Conservation (phyloP, 2,113 vertebrate genomes). For the Heteronetta atricapilla region DNA sequence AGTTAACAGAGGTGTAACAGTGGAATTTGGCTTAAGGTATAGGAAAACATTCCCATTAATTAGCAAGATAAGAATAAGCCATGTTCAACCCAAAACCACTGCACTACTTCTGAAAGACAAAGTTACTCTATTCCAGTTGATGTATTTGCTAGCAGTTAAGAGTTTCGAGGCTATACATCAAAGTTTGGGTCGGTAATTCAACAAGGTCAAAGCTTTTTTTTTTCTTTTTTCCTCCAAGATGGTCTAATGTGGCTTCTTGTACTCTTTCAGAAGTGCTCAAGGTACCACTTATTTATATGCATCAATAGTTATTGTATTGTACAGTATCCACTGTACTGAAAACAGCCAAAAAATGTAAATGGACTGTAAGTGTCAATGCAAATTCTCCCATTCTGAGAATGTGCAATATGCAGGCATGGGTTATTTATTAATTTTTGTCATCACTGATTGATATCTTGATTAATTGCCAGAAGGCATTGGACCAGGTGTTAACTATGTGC, state of each 20-base stretch:
- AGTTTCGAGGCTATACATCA: background rate
- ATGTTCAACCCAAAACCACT: conserved; percentile 13
- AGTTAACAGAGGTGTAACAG: conserved; percentile 38
- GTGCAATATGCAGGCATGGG: conserved; percentile 66
- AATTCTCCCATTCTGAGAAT: conserved; percentile 61
- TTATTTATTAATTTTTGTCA: conserved; percentile 77
- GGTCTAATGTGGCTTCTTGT: background rate
- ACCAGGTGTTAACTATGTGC: conserved; percentile 83
- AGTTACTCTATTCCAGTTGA: background rate
- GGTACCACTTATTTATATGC: conserved; percentile 4
- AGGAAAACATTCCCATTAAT: conserved; percentile 59
- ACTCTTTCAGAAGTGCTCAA: background rate
- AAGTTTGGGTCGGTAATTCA: background rate
- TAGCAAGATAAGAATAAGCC: conserved; percentile 14
- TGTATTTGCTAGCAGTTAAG: background rate
- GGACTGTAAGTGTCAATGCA: conserved; percentile 67
- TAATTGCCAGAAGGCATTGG: conserved; percentile 79
- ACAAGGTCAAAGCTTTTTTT: background rate
- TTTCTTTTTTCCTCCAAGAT: background rate
- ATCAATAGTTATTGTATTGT: conserved; percentile 37
- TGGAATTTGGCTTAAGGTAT: conserved; percentile 49
- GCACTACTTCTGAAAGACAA: background rate
- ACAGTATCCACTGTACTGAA: conserved; percentile 10
- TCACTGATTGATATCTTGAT: conserved; percentile 91
- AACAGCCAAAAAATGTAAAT: conserved; percentile 66